Evolutionary conservation across 1,140 invertebrate genomes (phyloP), one percentile per base, ranked within the genome.

Genomic region (Caenorhabditis briggsae): DNA sequence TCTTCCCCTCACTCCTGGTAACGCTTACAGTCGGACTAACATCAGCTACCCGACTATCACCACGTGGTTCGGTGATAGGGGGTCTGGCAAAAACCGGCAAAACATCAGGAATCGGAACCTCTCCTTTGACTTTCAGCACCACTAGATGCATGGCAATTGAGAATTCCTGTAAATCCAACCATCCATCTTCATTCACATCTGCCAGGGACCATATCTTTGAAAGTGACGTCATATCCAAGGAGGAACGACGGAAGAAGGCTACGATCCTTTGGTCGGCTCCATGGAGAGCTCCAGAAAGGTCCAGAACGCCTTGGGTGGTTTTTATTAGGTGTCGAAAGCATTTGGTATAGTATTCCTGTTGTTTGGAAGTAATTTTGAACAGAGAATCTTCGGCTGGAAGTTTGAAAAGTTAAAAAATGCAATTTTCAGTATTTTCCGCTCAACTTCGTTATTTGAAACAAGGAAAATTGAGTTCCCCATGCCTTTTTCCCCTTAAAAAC

Each of bases 141-240:
- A 99, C 98, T 91, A 99, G 95, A 94, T 99, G 97, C 96, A 98
- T 97, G 0, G 97, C 97, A 82, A 99, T 94, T 12, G 97, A 97
- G 94, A 98, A 99, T 94, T 99, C 98, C 90, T 99, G 97, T 0
- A 94, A 92, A 93, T 99, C 97, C 65, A 98, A 93, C 93, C 96
- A 95, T 0, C 97, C 97, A 93, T 99, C 98, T 89, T 96, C 95
- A 93, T 99, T 97, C 53, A 98, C 95, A 93, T 99, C 98, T 0
- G 97, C 95, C 50, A 99, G 93, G 92, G 97, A 98, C 97, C 97
- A 99, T 89, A 98, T 96, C 48, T 82, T 86, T 12, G 85, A 86
- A 8, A 86, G 25, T 6, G 85, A 55, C 43, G 53, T 33, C 43
- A 78, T 86, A 41, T 86, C 85, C 14, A 86, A 55, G 2, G 64